Conservation (phyloP, 2,113 vertebrate species). For the Pollachius pollachius region DNA sequence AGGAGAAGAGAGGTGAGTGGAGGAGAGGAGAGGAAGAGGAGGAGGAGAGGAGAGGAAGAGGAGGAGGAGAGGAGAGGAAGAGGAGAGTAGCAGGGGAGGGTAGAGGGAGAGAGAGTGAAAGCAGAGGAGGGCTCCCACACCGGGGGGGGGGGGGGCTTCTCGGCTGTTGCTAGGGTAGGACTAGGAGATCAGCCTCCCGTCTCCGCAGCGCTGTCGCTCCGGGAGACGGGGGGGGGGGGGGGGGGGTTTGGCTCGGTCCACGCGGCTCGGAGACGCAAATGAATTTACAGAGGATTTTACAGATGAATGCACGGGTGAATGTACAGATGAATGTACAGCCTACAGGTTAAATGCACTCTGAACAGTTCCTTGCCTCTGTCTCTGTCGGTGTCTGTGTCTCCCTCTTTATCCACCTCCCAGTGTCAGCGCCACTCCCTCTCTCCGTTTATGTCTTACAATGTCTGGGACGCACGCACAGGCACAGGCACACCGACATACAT, state of each 20-base stretch:
- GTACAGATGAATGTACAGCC: slow-evolving; percentile 4
- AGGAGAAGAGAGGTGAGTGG: too few species aligned
- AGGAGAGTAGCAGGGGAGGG: background rate
- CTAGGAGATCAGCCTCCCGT: background rate
- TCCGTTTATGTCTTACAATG: background rate
- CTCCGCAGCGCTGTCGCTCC: background rate
- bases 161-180: background rate
- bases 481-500: too few species aligned
- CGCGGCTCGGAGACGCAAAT: slow-evolving; percentile 17
- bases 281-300: too few species aligned
- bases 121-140: too few species aligned
- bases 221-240: slow-evolving; percentile 12
- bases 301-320: too few species aligned
- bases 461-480: too few species aligned
- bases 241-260: slow-evolving; percentile 44
- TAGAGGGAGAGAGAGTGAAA: background rate
- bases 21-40: too few species aligned
- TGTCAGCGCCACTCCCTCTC: background rate
- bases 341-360: slow-evolving; percentile 17
- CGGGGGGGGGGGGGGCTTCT: background rate
- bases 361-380: background rate
- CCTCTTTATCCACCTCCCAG: too few species aligned
- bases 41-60: background rate
- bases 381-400: too few species aligned
- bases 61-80: background rate